Conservation (phyloP, 2,797 vertebrate genomes). For the Gymnoscopelus microlampas region DNA sequence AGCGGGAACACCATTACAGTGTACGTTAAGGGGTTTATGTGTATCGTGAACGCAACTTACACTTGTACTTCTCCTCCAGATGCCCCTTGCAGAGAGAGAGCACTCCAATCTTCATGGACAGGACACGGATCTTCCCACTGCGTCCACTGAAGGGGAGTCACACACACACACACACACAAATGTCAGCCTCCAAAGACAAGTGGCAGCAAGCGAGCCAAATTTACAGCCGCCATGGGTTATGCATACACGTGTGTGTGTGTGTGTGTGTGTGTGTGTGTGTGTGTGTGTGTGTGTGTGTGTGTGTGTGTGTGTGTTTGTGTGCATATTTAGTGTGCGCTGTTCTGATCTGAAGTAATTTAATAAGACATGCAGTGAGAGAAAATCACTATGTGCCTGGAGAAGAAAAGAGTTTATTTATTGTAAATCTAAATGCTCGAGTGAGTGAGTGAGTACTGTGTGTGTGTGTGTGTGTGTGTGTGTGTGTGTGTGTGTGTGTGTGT, state of each 20-base stretch:
- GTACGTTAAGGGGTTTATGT: slow-evolving; percentile 3
- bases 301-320: slow-evolving; percentile 15
- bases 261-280: slow-evolving; percentile 6
- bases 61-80: slow-evolving; percentile 97
- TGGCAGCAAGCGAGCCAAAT: not conserved
- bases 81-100: slow-evolving; percentile 96
- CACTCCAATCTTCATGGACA: slow-evolving; percentile 95
- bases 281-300: not conserved
- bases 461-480: slow-evolving; percentile 7
- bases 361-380: slow-evolving; percentile 36
- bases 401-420: slow-evolving; percentile 1
- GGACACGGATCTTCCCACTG: slow-evolving; percentile 94
- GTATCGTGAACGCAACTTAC: slow-evolving; percentile 77
- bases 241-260: slow-evolving; percentile 6
- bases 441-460: not conserved
- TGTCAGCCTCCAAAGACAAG: not conserved
- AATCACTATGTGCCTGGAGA: slow-evolving; percentile 28
- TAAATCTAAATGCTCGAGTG: slow-evolving; percentile 9
- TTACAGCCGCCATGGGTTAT: slow-evolving; percentile 1
- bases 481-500: slow-evolving; percentile 5
- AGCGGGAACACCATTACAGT: not conserved
- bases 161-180: slow-evolving; percentile 13
- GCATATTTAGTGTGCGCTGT: not conserved
- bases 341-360: slow-evolving; percentile 26
- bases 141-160: slow-evolving; percentile 84